Evolutionary conservation across 2,113 vertebrate species (phyloP).

Genomic region (Lethenteron reissneri): DNA sequence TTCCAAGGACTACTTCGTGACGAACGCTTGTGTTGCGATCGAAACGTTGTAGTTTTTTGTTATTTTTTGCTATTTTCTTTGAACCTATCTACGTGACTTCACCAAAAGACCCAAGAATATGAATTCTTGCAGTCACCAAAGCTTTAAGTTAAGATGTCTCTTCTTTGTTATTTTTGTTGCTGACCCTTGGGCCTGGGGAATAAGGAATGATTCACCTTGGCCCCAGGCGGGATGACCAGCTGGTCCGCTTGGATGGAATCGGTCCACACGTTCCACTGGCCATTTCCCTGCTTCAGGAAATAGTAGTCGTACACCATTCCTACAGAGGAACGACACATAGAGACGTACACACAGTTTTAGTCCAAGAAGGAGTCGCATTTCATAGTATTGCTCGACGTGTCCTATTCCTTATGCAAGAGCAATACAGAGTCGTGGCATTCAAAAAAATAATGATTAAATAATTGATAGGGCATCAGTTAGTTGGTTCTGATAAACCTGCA

Average conservation of each 20-base stretch:
- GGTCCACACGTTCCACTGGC: slow-evolving; percentile 50
- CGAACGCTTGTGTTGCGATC: no score
- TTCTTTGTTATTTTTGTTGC: neutral
- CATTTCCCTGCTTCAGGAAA: slow-evolving; percentile 41
- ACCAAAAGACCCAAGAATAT: no score
- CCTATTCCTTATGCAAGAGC: slow-evolving; percentile 9
- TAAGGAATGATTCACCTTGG: slow-evolving; percentile 29
- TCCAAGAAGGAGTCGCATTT: no score
- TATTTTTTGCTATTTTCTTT: no score
- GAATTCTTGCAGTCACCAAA: no score
- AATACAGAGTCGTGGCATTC: neutral
- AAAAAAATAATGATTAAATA: no score
- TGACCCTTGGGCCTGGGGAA: neutral
- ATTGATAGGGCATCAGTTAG: no score
- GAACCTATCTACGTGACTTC: no score
- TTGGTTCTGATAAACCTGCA: neutral
- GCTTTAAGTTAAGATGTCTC: neutral
- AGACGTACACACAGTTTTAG: no score
- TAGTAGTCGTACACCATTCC: slow-evolving; percentile 66
- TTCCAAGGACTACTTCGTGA: no score
- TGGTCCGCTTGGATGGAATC: slow-evolving; percentile 46
- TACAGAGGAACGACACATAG: slow-evolving; percentile 15
- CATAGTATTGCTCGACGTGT: no score
- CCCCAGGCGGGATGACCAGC: slow-evolving; percentile 23
- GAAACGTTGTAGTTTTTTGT: no score